phyloP scores from a whole-genome alignment of 2,797 vertebrate species.

The Platalea minor region DNA sequence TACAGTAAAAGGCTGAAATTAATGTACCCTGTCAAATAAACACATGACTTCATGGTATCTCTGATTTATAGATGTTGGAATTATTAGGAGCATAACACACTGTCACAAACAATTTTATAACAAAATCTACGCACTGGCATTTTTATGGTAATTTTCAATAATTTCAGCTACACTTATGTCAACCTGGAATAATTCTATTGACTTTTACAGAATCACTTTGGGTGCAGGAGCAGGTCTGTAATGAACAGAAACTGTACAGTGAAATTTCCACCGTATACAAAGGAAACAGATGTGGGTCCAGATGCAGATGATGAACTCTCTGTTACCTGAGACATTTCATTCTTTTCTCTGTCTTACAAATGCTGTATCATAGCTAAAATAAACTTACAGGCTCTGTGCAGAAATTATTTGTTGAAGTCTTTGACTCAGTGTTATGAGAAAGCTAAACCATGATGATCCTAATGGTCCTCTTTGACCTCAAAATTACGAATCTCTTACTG shows the following conservation, averaged over 20 bases:
- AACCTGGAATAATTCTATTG: neutral
- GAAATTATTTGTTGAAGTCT: neutral
- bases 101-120: neutral
- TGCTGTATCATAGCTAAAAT: neutral
- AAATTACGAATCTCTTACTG: neutral
- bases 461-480: neutral
- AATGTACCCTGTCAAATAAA: conserved; percentile 37
- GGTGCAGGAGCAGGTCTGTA: neutral
- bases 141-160: conserved; percentile 8
- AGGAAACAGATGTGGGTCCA: neutral
- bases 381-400: neutral
- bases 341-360: neutral
- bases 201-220: neutral
- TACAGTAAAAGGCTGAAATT: conserved; percentile 46
- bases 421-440: neutral
- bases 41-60: neutral
- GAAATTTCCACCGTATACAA: neutral
- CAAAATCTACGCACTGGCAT: neutral
- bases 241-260: neutral
- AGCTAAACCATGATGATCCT: neutral
- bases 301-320: conserved; percentile 14
- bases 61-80: conserved; percentile 6
- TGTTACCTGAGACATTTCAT: neutral
- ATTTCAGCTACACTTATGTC: neutral
- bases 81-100: neutral